Percentiles rank a stretch among this genome's conserved stretches.
Conservation (phyloP, 2,888 invertebrate species). For the Ophioninae sp. region DNA sequence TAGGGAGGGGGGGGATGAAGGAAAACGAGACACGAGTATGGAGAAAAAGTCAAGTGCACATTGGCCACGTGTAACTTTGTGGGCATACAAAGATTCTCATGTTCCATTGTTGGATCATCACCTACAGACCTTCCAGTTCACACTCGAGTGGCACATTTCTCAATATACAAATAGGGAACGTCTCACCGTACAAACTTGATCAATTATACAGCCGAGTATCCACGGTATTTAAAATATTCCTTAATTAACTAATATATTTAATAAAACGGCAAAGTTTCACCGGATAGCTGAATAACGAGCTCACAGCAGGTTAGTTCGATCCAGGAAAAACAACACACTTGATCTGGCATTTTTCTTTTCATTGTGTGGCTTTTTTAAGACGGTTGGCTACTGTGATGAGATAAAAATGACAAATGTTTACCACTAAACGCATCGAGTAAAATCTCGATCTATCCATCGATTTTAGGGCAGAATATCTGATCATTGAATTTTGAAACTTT, state of each 20-base stretch:
- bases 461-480: too few species aligned
- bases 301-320: neutral
- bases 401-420: too few species aligned
- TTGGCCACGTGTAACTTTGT: conserved; percentile 13
- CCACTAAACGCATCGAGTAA: too few species aligned
- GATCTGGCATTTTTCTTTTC: neutral
- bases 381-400: too few species aligned
- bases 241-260: conserved; percentile 15
- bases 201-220: conserved; percentile 8
- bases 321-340: neutral
- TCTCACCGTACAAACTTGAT: conserved; percentile 4
- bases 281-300: conserved; percentile 5
- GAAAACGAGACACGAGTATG: neutral
- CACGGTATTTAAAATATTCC: conserved; percentile 10
- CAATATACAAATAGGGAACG: conserved; percentile 20
- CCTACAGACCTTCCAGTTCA: conserved; percentile 53
- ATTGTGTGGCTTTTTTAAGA: too few species aligned
- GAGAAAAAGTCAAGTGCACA: conserved; percentile 27
- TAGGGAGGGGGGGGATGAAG: conserved; percentile 4
- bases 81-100: conserved; percentile 45
- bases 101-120: conserved; percentile 59
- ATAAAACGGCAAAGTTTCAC: conserved; percentile 35
- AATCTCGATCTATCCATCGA: too few species aligned
- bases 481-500: too few species aligned
- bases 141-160: conserved; percentile 44